phyloP scores from a whole-genome alignment of 2,888 invertebrate genomes.

The Digitonthophagus gazella region DNA sequence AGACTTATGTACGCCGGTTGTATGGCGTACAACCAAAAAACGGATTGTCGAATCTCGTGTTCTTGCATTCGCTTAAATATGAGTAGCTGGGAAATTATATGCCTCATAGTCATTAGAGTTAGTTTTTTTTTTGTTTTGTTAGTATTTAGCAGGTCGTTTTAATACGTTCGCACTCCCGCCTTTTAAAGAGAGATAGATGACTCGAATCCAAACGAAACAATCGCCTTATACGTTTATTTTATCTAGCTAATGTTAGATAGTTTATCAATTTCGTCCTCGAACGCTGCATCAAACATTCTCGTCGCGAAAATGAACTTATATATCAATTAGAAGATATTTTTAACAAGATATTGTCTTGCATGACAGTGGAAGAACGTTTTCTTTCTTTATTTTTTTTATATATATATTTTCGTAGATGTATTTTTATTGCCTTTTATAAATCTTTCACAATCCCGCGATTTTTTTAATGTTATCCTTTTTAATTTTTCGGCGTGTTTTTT shows the following conservation, averaged over 20 bases:
- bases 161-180: too few species aligned
- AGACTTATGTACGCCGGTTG: slow-evolving; percentile 3
- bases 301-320: too few species aligned
- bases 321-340: slow-evolving; percentile 15
- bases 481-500: slow-evolving; percentile 33
- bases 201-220: slow-evolving; percentile 33
- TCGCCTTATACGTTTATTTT: neutral
- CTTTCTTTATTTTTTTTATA: too few species aligned
- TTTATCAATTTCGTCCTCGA: neutral
- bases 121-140: neutral
- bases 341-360: slow-evolving; percentile 42
- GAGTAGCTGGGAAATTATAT: neutral
- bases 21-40: slow-evolving; percentile 37
- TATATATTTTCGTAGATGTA: slow-evolving; percentile 19
- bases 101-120: neutral
- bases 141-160: neutral
- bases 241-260: neutral
- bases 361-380: slow-evolving; percentile 41
- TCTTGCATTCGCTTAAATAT: neutral
- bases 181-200: slow-evolving; percentile 50
- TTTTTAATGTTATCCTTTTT: slow-evolving; percentile 22
- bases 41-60: slow-evolving; percentile 46
- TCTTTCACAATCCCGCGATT: slow-evolving; percentile 4
- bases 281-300: neutral
- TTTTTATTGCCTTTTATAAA: slow-evolving; percentile 26